phyloP scores from a whole-genome alignment of 2,888 invertebrate species.

The Cataglyphis altisquamis region DNA sequence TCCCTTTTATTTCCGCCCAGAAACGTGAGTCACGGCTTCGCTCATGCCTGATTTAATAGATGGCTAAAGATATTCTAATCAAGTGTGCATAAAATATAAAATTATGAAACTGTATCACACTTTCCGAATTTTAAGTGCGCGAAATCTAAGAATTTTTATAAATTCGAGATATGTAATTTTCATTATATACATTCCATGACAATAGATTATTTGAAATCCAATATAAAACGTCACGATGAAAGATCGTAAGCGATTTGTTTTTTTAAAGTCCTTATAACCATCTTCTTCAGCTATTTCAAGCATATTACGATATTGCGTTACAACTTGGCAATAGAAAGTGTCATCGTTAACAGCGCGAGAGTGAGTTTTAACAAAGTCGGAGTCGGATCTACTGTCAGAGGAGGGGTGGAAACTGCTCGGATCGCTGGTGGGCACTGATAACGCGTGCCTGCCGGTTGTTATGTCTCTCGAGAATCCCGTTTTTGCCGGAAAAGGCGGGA shows the following conservation, averaged over 20 bases:
- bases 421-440: constrained; percentile 84
- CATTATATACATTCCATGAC: neutral
- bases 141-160: neutral
- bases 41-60: neutral
- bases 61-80: neutral
- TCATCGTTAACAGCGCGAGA: constrained; percentile 32
- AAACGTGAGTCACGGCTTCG: constrained; percentile 13
- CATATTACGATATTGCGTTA: constrained; percentile 11
- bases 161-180: neutral
- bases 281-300: neutral
- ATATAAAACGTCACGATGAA: neutral
- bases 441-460: constrained; percentile 83
- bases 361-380: constrained; percentile 53
- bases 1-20: constrained; percentile 61
- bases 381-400: constrained; percentile 53
- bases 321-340: constrained; percentile 14
- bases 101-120: neutral
- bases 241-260: neutral
- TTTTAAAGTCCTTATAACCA: neutral
- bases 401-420: constrained; percentile 59
- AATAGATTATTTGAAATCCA: neutral
- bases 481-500: constrained; percentile 71
- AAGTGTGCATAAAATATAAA: neutral
- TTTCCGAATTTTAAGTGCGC: neutral
- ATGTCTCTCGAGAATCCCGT: constrained; percentile 79